Evolutionary conservation across 2,888 invertebrate species (phyloP).

Genomic region (Amiota minor): DNA sequence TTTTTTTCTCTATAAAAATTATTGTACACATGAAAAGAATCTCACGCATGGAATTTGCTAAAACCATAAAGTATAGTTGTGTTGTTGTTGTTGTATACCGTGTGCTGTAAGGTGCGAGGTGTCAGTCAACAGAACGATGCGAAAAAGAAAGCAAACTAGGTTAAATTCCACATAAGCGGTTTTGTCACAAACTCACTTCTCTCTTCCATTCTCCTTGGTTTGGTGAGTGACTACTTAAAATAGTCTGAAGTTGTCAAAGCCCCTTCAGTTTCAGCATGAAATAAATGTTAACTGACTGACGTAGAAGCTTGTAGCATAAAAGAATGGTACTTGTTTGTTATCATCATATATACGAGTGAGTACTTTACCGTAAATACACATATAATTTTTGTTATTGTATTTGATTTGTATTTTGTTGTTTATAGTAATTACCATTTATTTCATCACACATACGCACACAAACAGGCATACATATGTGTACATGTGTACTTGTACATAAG

Average conservation of each 20-base stretch:
- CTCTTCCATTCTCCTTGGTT: not conserved
- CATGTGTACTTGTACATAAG: not conserved
- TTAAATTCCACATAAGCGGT: slow-evolving; percentile 58
- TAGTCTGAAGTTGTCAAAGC: not conserved
- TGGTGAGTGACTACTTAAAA: not conserved
- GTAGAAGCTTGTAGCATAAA: not conserved
- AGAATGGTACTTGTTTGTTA: not conserved
- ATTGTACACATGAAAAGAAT: too few relatives aligned
- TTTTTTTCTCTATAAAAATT: too few relatives aligned
- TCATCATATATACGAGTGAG: not conserved
- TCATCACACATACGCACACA: slow-evolving; percentile 23
- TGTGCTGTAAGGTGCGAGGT: not conserved
- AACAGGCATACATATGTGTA: slow-evolving; percentile 38
- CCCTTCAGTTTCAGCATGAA: not conserved
- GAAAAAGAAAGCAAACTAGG: slow-evolving; percentile 64
- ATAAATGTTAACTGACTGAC: not conserved
- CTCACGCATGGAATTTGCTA: too few relatives aligned
- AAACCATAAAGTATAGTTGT: too few relatives aligned
- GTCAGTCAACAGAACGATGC: slow-evolving; percentile 43
- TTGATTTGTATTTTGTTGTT: slow-evolving; percentile 44
- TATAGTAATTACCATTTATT: too few relatives aligned
- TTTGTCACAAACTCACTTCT: not conserved
- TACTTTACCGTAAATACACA: slow-evolving; percentile 9
- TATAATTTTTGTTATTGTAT: slow-evolving; percentile 47
- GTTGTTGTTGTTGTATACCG: not conserved